phyloP scores from a whole-genome alignment of 2,888 invertebrate genomes.

The Brachyopa scutellaris region DNA sequence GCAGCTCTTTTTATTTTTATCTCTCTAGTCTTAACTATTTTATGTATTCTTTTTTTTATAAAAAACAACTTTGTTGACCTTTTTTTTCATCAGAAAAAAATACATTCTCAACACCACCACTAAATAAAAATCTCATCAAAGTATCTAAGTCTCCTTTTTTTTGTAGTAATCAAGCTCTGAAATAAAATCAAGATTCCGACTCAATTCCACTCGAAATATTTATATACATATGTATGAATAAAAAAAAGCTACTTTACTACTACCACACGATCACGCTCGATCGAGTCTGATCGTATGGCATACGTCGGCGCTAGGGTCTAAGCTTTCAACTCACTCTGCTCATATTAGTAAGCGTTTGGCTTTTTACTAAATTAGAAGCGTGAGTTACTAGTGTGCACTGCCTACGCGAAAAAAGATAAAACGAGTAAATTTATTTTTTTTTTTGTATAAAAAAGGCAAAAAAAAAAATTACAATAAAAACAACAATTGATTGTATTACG shows the following conservation, averaged over 20 bases:
- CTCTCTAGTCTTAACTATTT: neutral
- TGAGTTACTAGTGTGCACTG: constrained; percentile 55
- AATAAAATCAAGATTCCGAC: constrained; percentile 44
- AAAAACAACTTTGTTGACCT: neutral
- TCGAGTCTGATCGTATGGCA: constrained; percentile 36
- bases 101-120: neutral
- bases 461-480: constrained; percentile 67
- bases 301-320: constrained; percentile 50
- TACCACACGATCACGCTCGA: constrained; percentile 47
- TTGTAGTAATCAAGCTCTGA: constrained; percentile 17
- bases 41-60: neutral
- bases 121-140: constrained; percentile 13
- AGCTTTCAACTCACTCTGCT: constrained; percentile 59
- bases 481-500: constrained; percentile 75
- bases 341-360: constrained; percentile 71
- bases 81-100: constrained; percentile 1
- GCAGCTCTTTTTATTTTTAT: constrained; percentile 3
- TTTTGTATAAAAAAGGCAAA: constrained; percentile 18
- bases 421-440: constrained; percentile 1
- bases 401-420: constrained; percentile 53
- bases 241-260: constrained; percentile 48
- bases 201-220: constrained; percentile 61
- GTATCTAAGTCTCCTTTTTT: constrained; percentile 12
- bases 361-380: constrained; percentile 73
- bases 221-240: neutral